A percentile compares a stretch with the other conserved stretches of the same genome.
Conservation (phyloP, 2,888 invertebrate genomes). For the Psococerastis gibbosa region DNA sequence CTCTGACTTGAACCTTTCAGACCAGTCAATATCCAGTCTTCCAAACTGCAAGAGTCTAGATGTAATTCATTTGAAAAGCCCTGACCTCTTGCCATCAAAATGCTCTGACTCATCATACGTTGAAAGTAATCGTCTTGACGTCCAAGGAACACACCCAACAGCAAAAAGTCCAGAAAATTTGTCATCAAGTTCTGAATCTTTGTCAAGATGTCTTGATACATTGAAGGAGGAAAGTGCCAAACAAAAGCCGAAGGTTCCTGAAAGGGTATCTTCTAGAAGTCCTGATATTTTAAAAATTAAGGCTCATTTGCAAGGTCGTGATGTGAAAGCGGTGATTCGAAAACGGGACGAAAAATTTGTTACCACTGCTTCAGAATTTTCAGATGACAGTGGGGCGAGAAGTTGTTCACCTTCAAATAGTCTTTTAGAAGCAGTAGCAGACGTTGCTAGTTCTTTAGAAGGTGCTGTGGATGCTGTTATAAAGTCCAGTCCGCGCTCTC, state of each 20-base stretch:
- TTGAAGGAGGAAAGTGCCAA: background rate
- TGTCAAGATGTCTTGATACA: background rate
- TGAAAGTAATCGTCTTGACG: background rate
- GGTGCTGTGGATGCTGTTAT: conserved; percentile 48
- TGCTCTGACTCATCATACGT: background rate
- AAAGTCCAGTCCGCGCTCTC: conserved; percentile 37
- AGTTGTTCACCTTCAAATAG: conserved; percentile 26
- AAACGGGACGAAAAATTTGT: conserved; percentile 8
- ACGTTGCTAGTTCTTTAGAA: conserved; percentile 42
- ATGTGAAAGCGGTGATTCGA: background rate
- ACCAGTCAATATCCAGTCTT: conserved; percentile 10
- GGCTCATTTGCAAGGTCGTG: background rate
- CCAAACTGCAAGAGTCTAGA: conserved; percentile 8
- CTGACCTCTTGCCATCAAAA: background rate
- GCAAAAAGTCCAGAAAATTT: conserved; percentile 7
- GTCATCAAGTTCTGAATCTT: conserved; percentile 7
- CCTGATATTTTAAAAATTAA: background rate
- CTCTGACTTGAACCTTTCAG: conserved; percentile 5
- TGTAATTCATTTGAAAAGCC: conserved; percentile 1
- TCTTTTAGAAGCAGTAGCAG: conserved; percentile 44
- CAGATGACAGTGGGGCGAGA: background rate
- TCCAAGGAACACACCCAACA: background rate
- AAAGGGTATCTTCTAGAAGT: conserved; percentile 1
- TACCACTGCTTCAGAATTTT: background rate
- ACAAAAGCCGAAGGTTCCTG: background rate